These are phyloP conservation scores for Meliscaeva auricollis DNA, from an alignment of 2,888 invertebrate genomes.

Conservation along the genomic window DNA sequence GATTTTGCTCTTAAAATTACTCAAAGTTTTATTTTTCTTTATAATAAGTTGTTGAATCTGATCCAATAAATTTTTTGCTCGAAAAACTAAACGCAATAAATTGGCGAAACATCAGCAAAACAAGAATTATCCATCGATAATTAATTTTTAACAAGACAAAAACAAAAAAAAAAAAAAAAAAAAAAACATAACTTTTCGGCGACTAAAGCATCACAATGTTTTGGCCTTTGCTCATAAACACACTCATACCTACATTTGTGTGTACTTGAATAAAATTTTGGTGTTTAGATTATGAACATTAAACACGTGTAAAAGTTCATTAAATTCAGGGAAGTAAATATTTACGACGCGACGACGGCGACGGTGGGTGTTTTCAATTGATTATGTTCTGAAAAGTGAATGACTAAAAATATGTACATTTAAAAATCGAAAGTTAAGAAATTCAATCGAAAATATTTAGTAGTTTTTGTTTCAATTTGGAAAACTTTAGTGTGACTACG, in stretches of 20 bases:
- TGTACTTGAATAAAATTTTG: not conserved
- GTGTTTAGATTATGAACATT: not conserved
- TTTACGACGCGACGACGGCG: no score
- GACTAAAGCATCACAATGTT: not conserved
- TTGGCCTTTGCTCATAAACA: no score
- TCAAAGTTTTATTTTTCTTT: not conserved
- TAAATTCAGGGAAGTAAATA: conserved; percentile 9
- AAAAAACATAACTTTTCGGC: not conserved
- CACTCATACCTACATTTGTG: not conserved
- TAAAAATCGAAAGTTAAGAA: not conserved
- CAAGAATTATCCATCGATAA: not conserved
- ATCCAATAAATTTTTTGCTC: not conserved
- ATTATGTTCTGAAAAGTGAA: not conserved
- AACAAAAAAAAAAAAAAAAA: not conserved
- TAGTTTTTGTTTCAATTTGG: no score
- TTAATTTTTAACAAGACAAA: no score
- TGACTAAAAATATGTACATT: not conserved
- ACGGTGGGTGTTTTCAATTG: not conserved
- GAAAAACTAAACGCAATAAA: not conserved
- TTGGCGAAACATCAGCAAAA: not conserved
- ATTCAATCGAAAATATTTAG: no score
- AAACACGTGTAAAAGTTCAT: not conserved
- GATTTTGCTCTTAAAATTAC: not conserved
- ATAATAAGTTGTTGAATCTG: not conserved
- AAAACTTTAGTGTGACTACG: no score